Base-by-base conservation (phyloP, 2,888 invertebrate species). In the Harpagoxenus sublaevis region DNA sequence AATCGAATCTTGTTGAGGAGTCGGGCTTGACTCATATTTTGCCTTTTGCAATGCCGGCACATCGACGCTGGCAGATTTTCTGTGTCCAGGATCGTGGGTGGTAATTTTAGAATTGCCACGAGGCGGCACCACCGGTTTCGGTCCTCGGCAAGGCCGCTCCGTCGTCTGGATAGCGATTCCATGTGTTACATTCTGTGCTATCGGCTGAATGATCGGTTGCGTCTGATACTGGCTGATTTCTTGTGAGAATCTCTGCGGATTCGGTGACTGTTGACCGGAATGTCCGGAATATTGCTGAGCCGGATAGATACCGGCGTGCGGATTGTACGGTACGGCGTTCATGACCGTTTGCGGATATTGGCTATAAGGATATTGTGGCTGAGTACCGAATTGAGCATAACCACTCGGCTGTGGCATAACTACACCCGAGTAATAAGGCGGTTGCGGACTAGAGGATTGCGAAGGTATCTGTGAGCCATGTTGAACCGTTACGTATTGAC, bases 61-160 rank as follows among this genome's bases (percentile, higher is more conserved):
- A 65, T 94, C 94, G 0, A 92, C 89, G 62, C 92, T 94, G 4
- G 91, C 91, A 1, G 94, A 92, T 57, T 94, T 94, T 45, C 94
- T 89, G 75, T 93, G 93, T 0, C 91, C 93, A 0, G 92, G 81
- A 68, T 95, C 95, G 63, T 94, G 94, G 0, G 95, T 95, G n/a
- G 79, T 81, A 35, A 95, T 95, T 84, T 94, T 95, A 4, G 95
- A 95, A 82, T 94, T 94, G 0, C 92, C 93, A 6, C 95, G 91
- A 0, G 95, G 95, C 0, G 95, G 95, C 3, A 95, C 95, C 93
- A 94, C 92, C 0, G 95, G 95, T 73, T 95, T 95, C 0, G 95
- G 95, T 28, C 95, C 95, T 15, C 94, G 91, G 48, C 87, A 92
- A 0, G 91, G 86, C 77, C 93, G 88, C 18, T 95, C 95, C 5